Conservation (phyloP, 2,113 vertebrate species). For the Jaculus jaculus region DNA sequence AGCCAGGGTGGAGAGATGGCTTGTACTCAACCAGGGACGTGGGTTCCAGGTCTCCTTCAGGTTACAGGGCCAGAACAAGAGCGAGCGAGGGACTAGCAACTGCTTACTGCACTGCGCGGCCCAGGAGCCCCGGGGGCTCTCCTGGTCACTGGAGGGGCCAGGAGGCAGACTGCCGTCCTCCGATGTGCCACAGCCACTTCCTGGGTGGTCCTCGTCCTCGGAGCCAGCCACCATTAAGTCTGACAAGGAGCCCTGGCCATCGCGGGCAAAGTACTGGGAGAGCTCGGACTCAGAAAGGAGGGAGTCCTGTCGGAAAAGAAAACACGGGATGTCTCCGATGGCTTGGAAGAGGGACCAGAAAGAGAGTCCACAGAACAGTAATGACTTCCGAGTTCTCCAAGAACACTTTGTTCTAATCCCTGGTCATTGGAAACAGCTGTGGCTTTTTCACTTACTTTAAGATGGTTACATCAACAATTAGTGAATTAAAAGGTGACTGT, state of each 20-base stretch:
- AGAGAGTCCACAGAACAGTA: too few species aligned
- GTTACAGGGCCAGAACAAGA: not conserved
- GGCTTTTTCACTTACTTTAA: not conserved
- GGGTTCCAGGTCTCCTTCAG: not conserved
- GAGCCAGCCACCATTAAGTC: conserved; percentile 84
- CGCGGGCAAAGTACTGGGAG: conserved; percentile 91
- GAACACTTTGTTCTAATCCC: conserved; percentile 13
- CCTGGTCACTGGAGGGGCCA: conserved; percentile 77
- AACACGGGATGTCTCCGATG: not conserved
- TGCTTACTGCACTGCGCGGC: not conserved
- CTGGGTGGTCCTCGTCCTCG: conserved; percentile 87
- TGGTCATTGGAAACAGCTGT: not conserved
- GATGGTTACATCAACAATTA: not conserved
- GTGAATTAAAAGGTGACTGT: not conserved
- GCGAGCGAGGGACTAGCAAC: not conserved
- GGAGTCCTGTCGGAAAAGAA: conserved; percentile 87
- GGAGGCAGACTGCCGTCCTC: conserved; percentile 82
- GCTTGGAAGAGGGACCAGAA: not conserved
- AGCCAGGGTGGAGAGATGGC: not conserved
- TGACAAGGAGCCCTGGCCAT: conserved; percentile 85
- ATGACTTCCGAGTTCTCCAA: not conserved
- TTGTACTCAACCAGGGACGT: not conserved
- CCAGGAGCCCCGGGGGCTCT: not conserved
- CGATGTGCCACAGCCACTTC: conserved; percentile 84
- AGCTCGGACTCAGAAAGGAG: conserved; percentile 92